Evolutionary conservation across 2,888 invertebrate species (phyloP).

Genomic region (Deilephila porcellus): DNA sequence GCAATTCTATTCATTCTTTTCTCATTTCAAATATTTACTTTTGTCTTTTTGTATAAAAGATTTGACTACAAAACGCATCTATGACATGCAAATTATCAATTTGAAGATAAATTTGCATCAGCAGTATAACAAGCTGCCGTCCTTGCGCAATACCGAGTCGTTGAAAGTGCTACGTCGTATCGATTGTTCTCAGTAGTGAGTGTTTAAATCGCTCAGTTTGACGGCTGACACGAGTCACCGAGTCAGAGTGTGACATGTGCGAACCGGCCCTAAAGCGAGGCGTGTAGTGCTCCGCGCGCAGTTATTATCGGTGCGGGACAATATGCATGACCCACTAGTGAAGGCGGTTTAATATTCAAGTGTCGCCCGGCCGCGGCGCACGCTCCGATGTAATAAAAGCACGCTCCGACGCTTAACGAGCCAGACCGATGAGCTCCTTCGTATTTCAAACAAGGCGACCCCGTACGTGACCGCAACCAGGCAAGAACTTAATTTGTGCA

Average conservation of each 20-base stretch:
- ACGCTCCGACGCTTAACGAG: slow-evolving; percentile 83
- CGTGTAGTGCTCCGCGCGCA: slow-evolving; percentile 47
- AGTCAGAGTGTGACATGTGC: slow-evolving; percentile 33
- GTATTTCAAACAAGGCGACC: slow-evolving; percentile 82
- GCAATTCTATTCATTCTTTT: too few species aligned
- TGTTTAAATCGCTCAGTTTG: not conserved
- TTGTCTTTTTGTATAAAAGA: too few species aligned
- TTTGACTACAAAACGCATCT: too few species aligned
- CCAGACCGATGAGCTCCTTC: slow-evolving; percentile 81
- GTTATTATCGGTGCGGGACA: slow-evolving; percentile 67
- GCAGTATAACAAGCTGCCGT: too few species aligned
- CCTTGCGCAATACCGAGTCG: too few species aligned
- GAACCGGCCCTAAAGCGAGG: slow-evolving; percentile 49
- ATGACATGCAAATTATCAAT: too few species aligned
- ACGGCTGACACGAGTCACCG: too few species aligned
- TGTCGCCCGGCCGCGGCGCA: slow-evolving; percentile 73
- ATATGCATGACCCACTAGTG: slow-evolving; percentile 78
- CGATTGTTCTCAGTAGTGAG: too few species aligned
- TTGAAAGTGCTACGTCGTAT: too few species aligned
- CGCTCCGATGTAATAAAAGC: slow-evolving; percentile 81
- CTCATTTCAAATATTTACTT: too few species aligned
- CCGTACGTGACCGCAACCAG: slow-evolving; percentile 77
- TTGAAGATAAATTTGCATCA: too few species aligned
- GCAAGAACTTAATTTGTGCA: slow-evolving; percentile 69
- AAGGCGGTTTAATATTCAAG: slow-evolving; percentile 79